Evolutionary conservation across 2,888 invertebrate species (phyloP).

Genomic region (Hololepta plana): DNA sequence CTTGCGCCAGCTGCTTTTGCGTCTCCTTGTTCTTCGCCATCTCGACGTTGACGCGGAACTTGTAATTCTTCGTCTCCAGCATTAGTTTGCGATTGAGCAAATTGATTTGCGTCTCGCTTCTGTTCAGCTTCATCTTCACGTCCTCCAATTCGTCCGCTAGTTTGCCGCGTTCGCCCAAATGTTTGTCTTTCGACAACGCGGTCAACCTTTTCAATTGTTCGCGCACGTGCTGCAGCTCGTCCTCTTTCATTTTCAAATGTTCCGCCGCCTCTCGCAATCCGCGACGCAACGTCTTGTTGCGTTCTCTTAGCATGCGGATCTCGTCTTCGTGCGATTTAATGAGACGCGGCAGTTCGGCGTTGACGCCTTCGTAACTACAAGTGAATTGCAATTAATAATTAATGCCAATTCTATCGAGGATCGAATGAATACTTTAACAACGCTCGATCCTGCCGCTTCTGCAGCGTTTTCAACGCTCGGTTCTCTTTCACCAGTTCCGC

Average conservation of each 20-base stretch:
- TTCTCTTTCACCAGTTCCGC: conserved; percentile 59
- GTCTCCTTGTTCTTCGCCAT: conserved; percentile 51
- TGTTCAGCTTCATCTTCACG: conserved; percentile 32
- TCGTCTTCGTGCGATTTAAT: conserved; percentile 65
- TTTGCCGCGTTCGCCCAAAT: conserved; percentile 56
- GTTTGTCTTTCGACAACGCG: conserved; percentile 53
- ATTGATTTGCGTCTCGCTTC: conserved; percentile 43
- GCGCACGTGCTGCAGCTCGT: conserved; percentile 41
- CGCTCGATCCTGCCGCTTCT: conserved; percentile 64
- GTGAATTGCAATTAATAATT: conserved; percentile 1
- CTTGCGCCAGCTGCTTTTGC: conserved; percentile 43
- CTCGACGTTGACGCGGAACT: conserved; percentile 50
- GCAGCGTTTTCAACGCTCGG: conserved; percentile 51
- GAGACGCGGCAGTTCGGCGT: conserved; percentile 59
- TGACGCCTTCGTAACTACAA: conserved; percentile 51
- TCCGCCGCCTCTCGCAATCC: conserved; percentile 42
- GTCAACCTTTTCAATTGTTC: conserved; percentile 53
- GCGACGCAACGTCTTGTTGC: conserved; percentile 45
- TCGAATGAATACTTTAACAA: conserved; percentile 38
- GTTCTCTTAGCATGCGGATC: conserved; percentile 48
- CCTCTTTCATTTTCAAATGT: conserved; percentile 49
- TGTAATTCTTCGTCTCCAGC: conserved; percentile 56
- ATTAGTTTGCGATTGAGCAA: conserved; percentile 49
- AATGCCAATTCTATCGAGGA: conserved; percentile 2
- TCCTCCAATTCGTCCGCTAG: conserved; percentile 43